Conservation (phyloP, 1,140 invertebrate species). For the Adoxophyes honmai region DNA sequence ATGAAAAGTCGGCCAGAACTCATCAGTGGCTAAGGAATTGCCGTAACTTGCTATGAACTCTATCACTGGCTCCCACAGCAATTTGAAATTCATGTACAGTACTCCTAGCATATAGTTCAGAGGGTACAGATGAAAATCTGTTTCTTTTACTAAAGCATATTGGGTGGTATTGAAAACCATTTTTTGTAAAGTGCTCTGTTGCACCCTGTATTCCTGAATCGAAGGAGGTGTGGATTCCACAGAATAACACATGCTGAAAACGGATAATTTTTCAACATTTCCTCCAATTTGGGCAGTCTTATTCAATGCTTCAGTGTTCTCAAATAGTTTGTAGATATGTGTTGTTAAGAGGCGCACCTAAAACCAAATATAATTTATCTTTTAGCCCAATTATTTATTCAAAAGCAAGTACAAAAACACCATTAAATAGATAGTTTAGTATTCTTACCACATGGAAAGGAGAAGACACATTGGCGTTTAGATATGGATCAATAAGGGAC, state of each 20-base stretch:
- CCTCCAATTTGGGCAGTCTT: conserved; percentile 44
- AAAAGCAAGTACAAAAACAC: too few relatives aligned
- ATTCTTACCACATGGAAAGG: conserved; percentile 82
- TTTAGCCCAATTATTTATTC: too few relatives aligned
- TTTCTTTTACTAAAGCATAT: conserved; percentile 76
- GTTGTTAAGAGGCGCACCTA: conserved; percentile 82
- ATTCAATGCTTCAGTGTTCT: conserved; percentile 70
- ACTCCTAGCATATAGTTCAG: conserved; percentile 89
- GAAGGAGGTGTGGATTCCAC: conserved; percentile 83
- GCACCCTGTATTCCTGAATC: conserved; percentile 88
- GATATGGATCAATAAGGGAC: conserved; percentile 70
- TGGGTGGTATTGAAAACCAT: conserved; percentile 81
- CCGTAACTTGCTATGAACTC: conserved; percentile 87
- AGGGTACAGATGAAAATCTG: conserved; percentile 79
- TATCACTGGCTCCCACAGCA: conserved; percentile 91
- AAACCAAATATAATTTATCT: conserved; percentile 47
- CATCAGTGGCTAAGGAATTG: conserved; percentile 78
- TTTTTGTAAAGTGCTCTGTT: conserved; percentile 85
- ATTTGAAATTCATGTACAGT: conserved; percentile 91
- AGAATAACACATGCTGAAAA: conserved; percentile 83
- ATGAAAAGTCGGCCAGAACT: conserved; percentile 89
- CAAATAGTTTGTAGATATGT: conserved; percentile 86
- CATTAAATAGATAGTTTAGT: too few relatives aligned
- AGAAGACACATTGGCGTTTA: conserved; percentile 80
- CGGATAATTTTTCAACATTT: conserved; percentile 64